Conservation (phyloP, 2,797 vertebrate species). For the Staurois parvus region DNA sequence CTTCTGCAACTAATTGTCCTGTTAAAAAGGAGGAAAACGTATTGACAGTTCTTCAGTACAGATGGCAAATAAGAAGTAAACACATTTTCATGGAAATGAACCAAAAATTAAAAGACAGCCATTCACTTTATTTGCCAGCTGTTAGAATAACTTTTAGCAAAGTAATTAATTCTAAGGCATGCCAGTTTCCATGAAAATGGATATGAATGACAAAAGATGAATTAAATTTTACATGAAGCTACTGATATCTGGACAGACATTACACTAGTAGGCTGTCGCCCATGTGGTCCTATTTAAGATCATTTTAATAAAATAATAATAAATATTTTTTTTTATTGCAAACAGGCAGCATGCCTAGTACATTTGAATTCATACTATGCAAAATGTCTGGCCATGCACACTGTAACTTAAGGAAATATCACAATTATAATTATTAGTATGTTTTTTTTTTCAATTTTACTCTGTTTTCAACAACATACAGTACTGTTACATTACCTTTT, state of each 20-base stretch:
- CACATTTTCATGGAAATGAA: slow-evolving; percentile 41
- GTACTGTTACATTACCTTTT: neutral
- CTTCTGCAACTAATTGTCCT: slow-evolving; percentile 1
- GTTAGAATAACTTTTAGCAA: slow-evolving; percentile 21
- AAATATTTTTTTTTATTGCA: no score
- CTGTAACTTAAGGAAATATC: neutral
- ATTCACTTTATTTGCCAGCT: slow-evolving; percentile 47
- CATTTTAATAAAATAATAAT: no score
- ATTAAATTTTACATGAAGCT: neutral
- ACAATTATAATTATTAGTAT: no score
- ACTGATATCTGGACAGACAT: neutral
- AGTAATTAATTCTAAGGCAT: slow-evolving; percentile 14
- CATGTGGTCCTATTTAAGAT: neutral
- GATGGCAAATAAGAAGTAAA: slow-evolving; percentile 43
- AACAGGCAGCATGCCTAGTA: no score
- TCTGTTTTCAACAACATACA: neutral
- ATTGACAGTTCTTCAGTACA: slow-evolving; percentile 25
- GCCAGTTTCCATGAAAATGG: neutral
- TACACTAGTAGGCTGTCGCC: neutral
- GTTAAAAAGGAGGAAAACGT: neutral
- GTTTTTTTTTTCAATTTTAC: no score
- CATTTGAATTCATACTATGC: neutral
- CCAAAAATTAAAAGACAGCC: slow-evolving; percentile 7
- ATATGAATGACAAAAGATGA: slow-evolving; percentile 8
- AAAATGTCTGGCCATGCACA: neutral